Evolutionary conservation across 2,888 invertebrate species (phyloP), one percentile per base, ranked within the genome.

Genomic region (Melinaea menophilus): DNA sequence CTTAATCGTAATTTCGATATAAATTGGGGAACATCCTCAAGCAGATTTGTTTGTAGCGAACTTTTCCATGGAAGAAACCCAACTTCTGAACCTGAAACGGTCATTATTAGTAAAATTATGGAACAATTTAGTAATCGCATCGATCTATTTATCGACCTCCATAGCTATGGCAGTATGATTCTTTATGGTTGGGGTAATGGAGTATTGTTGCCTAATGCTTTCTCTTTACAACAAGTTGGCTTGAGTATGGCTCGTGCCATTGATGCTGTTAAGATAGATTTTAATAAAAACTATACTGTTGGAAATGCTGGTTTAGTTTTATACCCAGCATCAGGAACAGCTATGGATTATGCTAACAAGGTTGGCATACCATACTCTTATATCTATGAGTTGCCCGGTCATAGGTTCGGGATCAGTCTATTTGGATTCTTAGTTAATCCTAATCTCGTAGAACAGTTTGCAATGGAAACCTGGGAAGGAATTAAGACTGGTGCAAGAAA

Each of bases 1-100:
- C 92, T 93, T 0, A 96, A 96, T 80, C 87, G 96, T 7, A 96
- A 96, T 82, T 96, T 94, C 73, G 94, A 91, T 62, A 91, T 91
- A 70, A 85, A 93, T 65, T 96, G 95, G 95, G 93, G 92, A 0
- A 84, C 89, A 2, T 79, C 74, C 0, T 86, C 88, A 46, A 92
- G 92, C 67, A 69, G 56, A 66, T 78, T 73, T 59, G 91, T 86
- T 1, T 95, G 95, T 77, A 68, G 78, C 0, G 93, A 94, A 0
- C 92, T 87, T 4, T 95, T 90, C 84, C 92, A 92, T 37, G 96
- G 96, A 0, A 75, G 82, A 0, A 64, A 75, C 0, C 77, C 94
- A 0, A 94, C 94, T 81, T 95, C 95, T 0, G 95, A 95, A 78
- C 91, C 92, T 0, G 96, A 95, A 81, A 93, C 92, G 0, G 73